Evolutionary conservation across 2,113 vertebrate species (phyloP).

Genomic region (Atrichornis clamosus): DNA sequence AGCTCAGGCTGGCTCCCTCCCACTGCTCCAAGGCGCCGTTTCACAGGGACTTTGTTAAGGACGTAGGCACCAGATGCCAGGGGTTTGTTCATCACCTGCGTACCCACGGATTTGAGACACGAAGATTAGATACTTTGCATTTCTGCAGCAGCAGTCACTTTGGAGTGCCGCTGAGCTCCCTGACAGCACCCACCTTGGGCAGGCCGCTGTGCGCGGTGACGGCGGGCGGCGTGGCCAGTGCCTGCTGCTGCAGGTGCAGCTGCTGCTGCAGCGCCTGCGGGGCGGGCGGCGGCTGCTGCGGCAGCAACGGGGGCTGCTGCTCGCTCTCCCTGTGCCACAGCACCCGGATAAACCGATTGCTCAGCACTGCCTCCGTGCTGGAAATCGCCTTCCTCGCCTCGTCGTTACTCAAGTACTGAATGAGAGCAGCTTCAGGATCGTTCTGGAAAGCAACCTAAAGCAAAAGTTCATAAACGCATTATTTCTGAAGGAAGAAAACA

Average conservation of each 20-base stretch:
- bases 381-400: slow-evolving; percentile 93
- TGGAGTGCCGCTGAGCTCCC: rapidly evolving
- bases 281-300: slow-evolving; percentile 54
- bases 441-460: slow-evolving; percentile 92
- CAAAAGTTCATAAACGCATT: background rate
- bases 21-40: slow-evolving; percentile 79
- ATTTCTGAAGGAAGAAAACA: background rate
- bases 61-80: slow-evolving; percentile 86
- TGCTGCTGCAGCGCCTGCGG: slow-evolving; percentile 71
- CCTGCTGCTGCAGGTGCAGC: slow-evolving; percentile 74
- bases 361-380: slow-evolving; percentile 91
- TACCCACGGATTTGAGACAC: rapidly evolving
- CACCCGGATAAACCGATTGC: slow-evolving; percentile 94
- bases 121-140: rapidly evolving
- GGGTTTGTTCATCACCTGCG: slow-evolving; percentile 84
- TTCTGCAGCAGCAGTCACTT: background rate
- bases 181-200: slow-evolving; percentile 60
- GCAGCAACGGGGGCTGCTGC: slow-evolving; percentile 46
- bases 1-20: slow-evolving; percentile 73
- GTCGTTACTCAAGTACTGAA: slow-evolving; percentile 90
- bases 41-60: slow-evolving; percentile 88
- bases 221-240: slow-evolving; percentile 60
- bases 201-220: slow-evolving; percentile 72
- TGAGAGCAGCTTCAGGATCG: slow-evolving; percentile 91
- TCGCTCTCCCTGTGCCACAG: slow-evolving; percentile 90